phyloP scores from a whole-genome alignment of 2,797 vertebrate genomes.

The Etheostoma nigrum region DNA sequence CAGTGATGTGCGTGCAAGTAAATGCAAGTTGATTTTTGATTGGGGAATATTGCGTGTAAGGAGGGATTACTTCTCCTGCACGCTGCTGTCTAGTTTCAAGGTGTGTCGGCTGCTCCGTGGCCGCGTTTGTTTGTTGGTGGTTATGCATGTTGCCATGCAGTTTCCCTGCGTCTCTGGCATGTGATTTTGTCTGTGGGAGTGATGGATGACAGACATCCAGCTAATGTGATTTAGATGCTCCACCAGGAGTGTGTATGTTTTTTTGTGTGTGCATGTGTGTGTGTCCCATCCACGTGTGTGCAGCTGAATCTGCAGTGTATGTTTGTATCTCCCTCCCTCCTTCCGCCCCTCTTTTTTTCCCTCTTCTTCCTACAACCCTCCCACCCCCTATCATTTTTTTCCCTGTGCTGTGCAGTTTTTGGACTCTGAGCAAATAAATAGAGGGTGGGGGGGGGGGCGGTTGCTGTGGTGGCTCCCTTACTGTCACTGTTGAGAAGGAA shows the following conservation, averaged over 20 bases:
- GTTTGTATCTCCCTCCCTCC: slow-evolving; percentile 51
- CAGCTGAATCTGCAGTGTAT: slow-evolving; percentile 68
- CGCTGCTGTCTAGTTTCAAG: slow-evolving; percentile 55
- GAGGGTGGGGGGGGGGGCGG: slow-evolving; percentile 11
- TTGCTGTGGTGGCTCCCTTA: slow-evolving; percentile 65
- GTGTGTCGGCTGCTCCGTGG: slow-evolving; percentile 63
- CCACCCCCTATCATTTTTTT: slow-evolving; percentile 40
- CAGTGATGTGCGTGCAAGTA: slow-evolving; percentile 54
- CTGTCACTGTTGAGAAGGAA: slow-evolving; percentile 61
- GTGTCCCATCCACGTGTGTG: slow-evolving; percentile 55
- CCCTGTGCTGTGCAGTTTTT: slow-evolving; percentile 79
- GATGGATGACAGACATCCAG: slow-evolving; percentile 85
- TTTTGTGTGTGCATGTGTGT: slow-evolving; percentile 26
- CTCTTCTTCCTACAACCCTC: slow-evolving; percentile 38
- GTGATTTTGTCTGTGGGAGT: slow-evolving; percentile 84
- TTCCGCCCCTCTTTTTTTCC: slow-evolving; percentile 33
- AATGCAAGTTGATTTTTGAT: slow-evolving; percentile 69
- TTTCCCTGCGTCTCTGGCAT: slow-evolving; percentile 73
- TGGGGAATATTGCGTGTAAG: slow-evolving; percentile 42
- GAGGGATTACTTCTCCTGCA: slow-evolving; percentile 40
- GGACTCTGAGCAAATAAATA: slow-evolving; percentile 78
- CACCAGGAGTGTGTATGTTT: slow-evolving; percentile 59
- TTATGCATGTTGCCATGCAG: slow-evolving; percentile 81
- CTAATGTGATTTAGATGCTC: slow-evolving; percentile 88
- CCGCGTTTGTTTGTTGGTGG: slow-evolving; percentile 65